Conservation (phyloP, 1,140 invertebrate genomes). For the Nephila pilipes region DNA sequence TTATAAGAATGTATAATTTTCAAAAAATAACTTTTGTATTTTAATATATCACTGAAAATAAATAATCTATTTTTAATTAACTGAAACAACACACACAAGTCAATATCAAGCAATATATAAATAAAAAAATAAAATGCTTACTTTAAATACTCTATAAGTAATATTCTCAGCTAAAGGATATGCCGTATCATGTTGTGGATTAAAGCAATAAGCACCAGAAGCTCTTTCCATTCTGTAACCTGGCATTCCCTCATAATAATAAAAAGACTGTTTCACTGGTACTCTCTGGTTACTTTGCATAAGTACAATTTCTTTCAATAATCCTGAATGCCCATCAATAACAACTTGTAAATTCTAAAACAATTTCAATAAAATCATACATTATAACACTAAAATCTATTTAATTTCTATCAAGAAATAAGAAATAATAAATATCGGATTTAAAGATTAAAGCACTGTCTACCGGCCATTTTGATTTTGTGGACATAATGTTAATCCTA, state of each 20-base stretch:
- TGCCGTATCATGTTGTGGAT: constrained; percentile 77
- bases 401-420: not conserved
- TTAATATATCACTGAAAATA: too few species aligned
- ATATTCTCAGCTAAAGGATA: constrained; percentile 74
- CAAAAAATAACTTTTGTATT: too few species aligned
- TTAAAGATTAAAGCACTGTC: too few species aligned
- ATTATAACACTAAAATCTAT: too few species aligned
- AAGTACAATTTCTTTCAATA: constrained; percentile 81
- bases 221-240: constrained; percentile 77
- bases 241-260: constrained; percentile 77
- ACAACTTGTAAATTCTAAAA: constrained; percentile 70
- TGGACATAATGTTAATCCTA: too few species aligned
- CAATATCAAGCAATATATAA: too few species aligned
- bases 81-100: too few species aligned
- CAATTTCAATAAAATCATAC: not conserved
- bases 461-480: too few species aligned
- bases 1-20: too few species aligned
- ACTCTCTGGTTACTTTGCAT: constrained; percentile 68
- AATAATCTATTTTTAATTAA: too few species aligned
- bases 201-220: constrained; percentile 79
- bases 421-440: not conserved
- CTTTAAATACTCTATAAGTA: constrained; percentile 78
- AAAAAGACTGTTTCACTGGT: constrained; percentile 77
- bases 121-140: not conserved
- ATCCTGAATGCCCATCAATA: constrained; percentile 80